These are phyloP conservation scores for Colletes latitarsis DNA, from an alignment of 1,140 invertebrate genomes.

Conservation along the genomic window DNA sequence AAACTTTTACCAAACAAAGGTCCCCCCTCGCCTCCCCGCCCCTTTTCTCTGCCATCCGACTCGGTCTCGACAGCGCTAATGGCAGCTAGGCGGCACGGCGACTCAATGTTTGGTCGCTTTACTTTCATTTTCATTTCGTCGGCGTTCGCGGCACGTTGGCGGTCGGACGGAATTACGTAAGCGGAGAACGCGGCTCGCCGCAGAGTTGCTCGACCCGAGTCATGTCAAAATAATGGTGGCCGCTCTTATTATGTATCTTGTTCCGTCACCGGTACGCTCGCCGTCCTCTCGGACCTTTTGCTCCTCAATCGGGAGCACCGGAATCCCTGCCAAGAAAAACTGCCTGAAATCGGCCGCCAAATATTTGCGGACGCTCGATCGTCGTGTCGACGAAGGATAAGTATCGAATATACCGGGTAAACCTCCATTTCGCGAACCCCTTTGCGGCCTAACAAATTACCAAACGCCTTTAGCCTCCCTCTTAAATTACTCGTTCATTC, in stretches of 20 bases:
- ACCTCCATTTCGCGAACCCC: not conserved
- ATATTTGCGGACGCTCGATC: not conserved
- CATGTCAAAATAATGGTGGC: conserved; percentile 78
- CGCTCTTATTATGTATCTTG: conserved; percentile 73
- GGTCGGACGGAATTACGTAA: conserved; percentile 66
- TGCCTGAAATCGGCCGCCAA: conserved; percentile 8
- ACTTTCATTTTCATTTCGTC: conserved; percentile 80
- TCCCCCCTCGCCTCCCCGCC: conserved; percentile 11
- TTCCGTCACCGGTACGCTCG: not conserved
- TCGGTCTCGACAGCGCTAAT: conserved; percentile 13
- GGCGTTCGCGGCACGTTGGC: conserved; percentile 68
- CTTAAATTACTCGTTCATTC: too few relatives aligned
- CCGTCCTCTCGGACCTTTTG: not conserved
- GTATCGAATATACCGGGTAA: not conserved
- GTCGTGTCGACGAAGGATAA: not conserved
- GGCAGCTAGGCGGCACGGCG: conserved; percentile 50
- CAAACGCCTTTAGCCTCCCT: too few relatives aligned
- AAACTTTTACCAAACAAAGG: conserved; percentile 59
- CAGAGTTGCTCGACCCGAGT: conserved; percentile 61
- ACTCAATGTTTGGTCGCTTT: conserved; percentile 76
- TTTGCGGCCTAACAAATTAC: too few relatives aligned
- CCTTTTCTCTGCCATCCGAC: conserved; percentile 16
- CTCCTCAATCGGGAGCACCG: not conserved
- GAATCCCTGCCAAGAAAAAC: conserved; percentile 13
- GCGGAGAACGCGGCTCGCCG: conserved; percentile 35